These are phyloP conservation scores for Oceanites oceanicus DNA, from an alignment of 2,113 vertebrate genomes.

Conservation along the genomic window DNA sequence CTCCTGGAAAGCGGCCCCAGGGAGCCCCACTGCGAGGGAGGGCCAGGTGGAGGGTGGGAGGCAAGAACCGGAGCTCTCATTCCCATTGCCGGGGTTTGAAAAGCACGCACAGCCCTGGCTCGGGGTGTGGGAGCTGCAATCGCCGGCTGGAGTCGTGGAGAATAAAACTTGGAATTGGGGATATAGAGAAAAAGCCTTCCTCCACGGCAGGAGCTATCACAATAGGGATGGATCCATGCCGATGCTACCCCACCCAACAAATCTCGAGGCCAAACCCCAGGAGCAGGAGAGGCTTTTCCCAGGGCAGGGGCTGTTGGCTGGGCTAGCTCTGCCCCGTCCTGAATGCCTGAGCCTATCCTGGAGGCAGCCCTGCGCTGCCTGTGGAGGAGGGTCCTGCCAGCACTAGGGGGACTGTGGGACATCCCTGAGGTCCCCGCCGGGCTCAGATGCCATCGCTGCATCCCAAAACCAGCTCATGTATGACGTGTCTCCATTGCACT, in stretches of 20 bases:
- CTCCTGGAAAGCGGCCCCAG: background rate
- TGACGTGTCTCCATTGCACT: background rate
- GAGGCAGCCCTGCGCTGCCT: background rate
- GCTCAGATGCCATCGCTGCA: background rate
- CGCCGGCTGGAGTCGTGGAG: rapidly evolving
- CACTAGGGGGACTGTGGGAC: rapidly evolving
- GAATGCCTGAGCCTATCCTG: background rate
- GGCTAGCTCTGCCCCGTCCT: background rate
- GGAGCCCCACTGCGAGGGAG: background rate
- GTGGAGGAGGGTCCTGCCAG: background rate
- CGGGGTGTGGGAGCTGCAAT: background rate
- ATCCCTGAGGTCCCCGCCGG: background rate
- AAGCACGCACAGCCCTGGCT: background rate
- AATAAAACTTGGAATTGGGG: background rate
- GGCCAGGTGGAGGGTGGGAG: slow-evolving; percentile 20
- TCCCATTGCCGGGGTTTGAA: background rate
- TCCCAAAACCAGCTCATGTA: background rate
- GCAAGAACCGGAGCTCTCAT: background rate
- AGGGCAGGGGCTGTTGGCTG: background rate
- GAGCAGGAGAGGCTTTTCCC: background rate
- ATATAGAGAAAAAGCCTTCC: background rate
- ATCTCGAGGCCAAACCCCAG: background rate
- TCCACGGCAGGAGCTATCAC: rapidly evolving
- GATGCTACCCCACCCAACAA: rapidly evolving
- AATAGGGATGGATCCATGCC: background rate